Base-by-base conservation (phyloP, 2,888 invertebrate genomes). In the Notodonta ziczac region DNA sequence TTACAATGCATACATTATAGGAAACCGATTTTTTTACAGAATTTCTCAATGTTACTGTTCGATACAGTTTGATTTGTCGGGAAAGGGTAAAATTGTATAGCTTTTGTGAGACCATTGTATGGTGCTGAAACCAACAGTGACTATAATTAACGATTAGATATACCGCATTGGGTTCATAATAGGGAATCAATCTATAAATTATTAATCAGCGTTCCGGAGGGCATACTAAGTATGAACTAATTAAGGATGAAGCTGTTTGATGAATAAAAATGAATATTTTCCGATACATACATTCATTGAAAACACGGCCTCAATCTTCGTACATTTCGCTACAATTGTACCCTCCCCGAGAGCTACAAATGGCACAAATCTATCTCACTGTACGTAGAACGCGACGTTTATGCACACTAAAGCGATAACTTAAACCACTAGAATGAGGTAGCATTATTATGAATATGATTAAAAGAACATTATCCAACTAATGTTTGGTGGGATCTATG, bases 401-500 rank as follows among this genome's bases (percentile, higher is more conserved):
- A 79, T 74, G 80, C 78, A 75, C 74, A 70, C 74, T 82, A 78
- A 70, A 78, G 76, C 74, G 67, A 73, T 62, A 74, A 79, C 81
- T 77, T 76, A 76, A 76, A 66, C 60, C 73, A 80, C 88, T 89
- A 90, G 14, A 85, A 87, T 93, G 93, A 93, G 93, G 93, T 93
- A 93, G 92, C 84, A 86, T 85, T 81, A 88, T 87, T 87, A 91
- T 89, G 88, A 87, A 89, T 88, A 89, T 86, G 84, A 86, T 86
- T 84, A 56, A 88, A 80, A 80, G 60, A 77, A 81, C 71, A 78
- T 85, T 87, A 88, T 78, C 81, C 74, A 84, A 81, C 86, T 91
- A 89, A 88, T 81, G 89, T 90, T 91, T 91, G 93, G 93, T 93
- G 93, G 93, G 93, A 91, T 90, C 86, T 84, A 91, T 80, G 84